These are phyloP conservation scores for Menidia menidia DNA, from an alignment of 2,797 vertebrate species.

Conservation along the genomic window DNA sequence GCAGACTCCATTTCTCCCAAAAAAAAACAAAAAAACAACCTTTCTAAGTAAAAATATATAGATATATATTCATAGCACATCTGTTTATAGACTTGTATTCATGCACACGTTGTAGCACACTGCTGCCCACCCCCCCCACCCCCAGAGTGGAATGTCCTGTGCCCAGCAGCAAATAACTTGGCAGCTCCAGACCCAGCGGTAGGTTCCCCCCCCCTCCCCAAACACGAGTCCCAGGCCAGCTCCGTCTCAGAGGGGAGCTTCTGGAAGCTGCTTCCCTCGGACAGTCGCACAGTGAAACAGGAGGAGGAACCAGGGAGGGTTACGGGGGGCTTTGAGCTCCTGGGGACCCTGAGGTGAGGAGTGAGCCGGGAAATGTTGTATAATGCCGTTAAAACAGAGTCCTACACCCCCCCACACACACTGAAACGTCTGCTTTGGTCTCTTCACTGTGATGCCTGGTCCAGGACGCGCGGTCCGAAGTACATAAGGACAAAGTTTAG, in stretches of 20 bases:
- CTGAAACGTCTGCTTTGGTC: slow-evolving; percentile 42
- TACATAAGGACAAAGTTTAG: slow-evolving; percentile 3
- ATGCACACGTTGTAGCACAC: slow-evolving; percentile 71
- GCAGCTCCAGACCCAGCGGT: slow-evolving; percentile 38
- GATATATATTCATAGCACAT: slow-evolving; percentile 40
- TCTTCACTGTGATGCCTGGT: slow-evolving; percentile 1
- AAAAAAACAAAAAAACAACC: slow-evolving; percentile 16
- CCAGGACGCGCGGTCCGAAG: slow-evolving; percentile 38
- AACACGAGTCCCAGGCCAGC: slow-evolving; percentile 19
- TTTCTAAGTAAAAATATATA: slow-evolving; percentile 47
- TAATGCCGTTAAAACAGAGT: slow-evolving; percentile 4
- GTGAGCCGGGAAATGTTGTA: slow-evolving; percentile 16
- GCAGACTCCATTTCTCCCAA: slow-evolving; percentile 37
- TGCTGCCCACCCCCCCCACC: slow-evolving; percentile 77
- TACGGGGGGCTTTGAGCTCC: slow-evolving; percentile 40
- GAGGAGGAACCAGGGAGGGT: slow-evolving; percentile 6
- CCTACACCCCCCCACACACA: slow-evolving; percentile 48
- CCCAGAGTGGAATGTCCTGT: slow-evolving; percentile 94
- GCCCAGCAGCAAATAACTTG: slow-evolving; percentile 73
- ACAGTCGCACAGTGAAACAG: slow-evolving; percentile 97
- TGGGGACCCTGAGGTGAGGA: slow-evolving; percentile 39
- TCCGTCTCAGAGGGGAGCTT: slow-evolving; percentile 12
- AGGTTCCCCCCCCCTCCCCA: slow-evolving; percentile 24
- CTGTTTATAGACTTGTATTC: slow-evolving; percentile 49
- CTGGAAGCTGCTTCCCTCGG: slow-evolving; percentile 70